Evolutionary conservation across 1,140 invertebrate species (phyloP).

Genomic region (Phortica variegata): DNA sequence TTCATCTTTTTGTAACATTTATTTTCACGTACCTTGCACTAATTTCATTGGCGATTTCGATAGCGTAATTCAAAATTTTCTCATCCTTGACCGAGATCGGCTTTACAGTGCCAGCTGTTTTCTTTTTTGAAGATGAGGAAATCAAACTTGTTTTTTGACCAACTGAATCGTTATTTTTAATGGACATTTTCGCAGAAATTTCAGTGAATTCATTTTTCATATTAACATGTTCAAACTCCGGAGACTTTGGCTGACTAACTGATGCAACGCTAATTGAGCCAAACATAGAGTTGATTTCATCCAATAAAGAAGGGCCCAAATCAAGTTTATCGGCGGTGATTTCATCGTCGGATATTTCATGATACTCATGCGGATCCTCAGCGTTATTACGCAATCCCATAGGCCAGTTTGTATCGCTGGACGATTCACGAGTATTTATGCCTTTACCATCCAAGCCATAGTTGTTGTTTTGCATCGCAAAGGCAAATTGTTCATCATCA

Average conservation of each 20-base stretch:
- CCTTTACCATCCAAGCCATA: slow-evolving; percentile 39
- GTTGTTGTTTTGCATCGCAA: slow-evolving; percentile 48
- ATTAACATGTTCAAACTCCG: slow-evolving; percentile 69
- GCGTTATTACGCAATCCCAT: slow-evolving; percentile 22
- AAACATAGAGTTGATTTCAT: slow-evolving; percentile 95
- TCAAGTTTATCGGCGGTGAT: slow-evolving; percentile 68
- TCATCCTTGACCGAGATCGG: slow-evolving; percentile 92
- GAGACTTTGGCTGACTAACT: slow-evolving; percentile 52
- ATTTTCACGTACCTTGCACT: slow-evolving; percentile 65
- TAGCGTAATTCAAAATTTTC: slow-evolving; percentile 89
- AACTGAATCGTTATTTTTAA: slow-evolving; percentile 43
- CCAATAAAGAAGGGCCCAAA: slow-evolving; percentile 88
- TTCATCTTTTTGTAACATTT: not conserved
- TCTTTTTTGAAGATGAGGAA: slow-evolving; percentile 61
- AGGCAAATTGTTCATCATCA: slow-evolving; percentile 38
- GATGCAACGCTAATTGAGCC: slow-evolving; percentile 63
- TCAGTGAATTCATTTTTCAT: slow-evolving; percentile 67
- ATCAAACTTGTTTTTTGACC: slow-evolving; percentile 40
- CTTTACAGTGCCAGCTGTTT: slow-evolving; percentile 81
- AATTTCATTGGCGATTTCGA: slow-evolving; percentile 90
- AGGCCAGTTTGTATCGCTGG: slow-evolving; percentile 24
- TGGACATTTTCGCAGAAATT: slow-evolving; percentile 61
- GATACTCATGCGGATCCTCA: slow-evolving; percentile 76
- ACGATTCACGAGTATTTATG: slow-evolving; percentile 9
- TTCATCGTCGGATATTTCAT: slow-evolving; percentile 90